Base-by-base conservation (phyloP, 2,888 invertebrate genomes). In the Lepetodrilus schrolli region DNA sequence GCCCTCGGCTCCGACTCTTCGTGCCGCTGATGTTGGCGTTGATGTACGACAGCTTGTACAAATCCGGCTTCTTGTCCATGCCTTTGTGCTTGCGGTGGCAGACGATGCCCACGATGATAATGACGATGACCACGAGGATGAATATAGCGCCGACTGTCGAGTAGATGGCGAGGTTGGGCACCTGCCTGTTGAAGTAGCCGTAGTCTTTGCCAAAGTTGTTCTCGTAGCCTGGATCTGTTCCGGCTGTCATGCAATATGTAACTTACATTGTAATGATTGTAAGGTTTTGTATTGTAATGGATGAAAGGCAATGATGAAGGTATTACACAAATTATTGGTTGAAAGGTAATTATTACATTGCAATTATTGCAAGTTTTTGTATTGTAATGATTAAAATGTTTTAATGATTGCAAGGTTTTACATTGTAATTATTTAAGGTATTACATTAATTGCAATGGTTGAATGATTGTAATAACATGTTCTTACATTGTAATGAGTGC, bases 71-170 rank as follows among this genome's bases (percentile, higher is more conserved):
- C 26, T 75, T 75, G 36, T 70, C 48, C 37, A 83, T 72, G 17
- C 83, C 82, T 23, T 75, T 77, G 69, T 82, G 82, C 70, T 77
- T 80, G 2, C 81, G 37, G 58, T 82, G 82, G 71, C 83, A 83
- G 58, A 76, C 82, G 13, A 81, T 48, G 7, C 81, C 70, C 10
- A 83, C 71, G 7, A 82, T 66, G n/a, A 82, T 69, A 3, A 82
- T 80, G 21, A 83, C 75, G 21, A 83, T 37, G 7, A 83, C 13
- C 8, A 82, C 74, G 7, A 83, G 72, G 4, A 73, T 80, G 48
- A 83, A 82, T 7, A 77, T 66, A 4, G 79, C 81, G 0, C 72
- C 83, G 17, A 83, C 75, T 20, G 83, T 83, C 5, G 76, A 77
- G 34, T 79, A 78, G 30, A 84, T 79, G 1, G 49, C 58, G 26